Evolutionary conservation across 2,113 vertebrate species (phyloP).

Genomic region (Caranx melampygus): DNA sequence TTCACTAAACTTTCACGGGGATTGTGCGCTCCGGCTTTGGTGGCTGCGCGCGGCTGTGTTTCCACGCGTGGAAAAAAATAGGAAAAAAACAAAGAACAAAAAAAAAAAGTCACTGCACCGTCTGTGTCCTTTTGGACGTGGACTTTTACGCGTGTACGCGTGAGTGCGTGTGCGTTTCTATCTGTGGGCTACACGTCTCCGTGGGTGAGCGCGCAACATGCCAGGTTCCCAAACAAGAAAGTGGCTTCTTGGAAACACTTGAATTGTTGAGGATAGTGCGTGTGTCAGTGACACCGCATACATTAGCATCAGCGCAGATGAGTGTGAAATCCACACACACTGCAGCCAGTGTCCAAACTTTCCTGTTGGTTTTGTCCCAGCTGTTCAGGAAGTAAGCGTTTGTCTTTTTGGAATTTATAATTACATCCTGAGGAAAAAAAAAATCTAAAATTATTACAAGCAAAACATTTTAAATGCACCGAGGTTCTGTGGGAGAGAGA

Average conservation of each 20-base stretch:
- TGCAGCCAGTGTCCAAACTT: constrained; percentile 8
- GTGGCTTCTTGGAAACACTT: constrained; percentile 49
- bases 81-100: not conserved
- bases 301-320: constrained; percentile 9
- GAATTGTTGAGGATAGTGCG: constrained; percentile 29
- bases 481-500: not conserved
- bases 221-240: constrained; percentile 40
- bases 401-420: not conserved
- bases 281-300: constrained; percentile 40
- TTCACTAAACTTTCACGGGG: constrained; percentile 61
- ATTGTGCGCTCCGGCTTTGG: constrained; percentile 23
- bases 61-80: constrained; percentile 32
- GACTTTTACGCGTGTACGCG: constrained; percentile 30
- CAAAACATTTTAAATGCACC: not conserved
- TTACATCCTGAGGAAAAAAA: not conserved
- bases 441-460: not conserved
- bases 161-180: constrained; percentile 11
- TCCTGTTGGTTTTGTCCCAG: constrained; percentile 1
- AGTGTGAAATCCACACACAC: not conserved
- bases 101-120: constrained; percentile 38
- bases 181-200: not conserved
- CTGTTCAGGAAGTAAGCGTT: not conserved
- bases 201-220: constrained; percentile 10
- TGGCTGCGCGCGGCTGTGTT: constrained; percentile 7
- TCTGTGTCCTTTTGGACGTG: constrained; percentile 45